Base-by-base conservation (phyloP, 2,888 invertebrate genomes). In the Elysia crispata region DNA sequence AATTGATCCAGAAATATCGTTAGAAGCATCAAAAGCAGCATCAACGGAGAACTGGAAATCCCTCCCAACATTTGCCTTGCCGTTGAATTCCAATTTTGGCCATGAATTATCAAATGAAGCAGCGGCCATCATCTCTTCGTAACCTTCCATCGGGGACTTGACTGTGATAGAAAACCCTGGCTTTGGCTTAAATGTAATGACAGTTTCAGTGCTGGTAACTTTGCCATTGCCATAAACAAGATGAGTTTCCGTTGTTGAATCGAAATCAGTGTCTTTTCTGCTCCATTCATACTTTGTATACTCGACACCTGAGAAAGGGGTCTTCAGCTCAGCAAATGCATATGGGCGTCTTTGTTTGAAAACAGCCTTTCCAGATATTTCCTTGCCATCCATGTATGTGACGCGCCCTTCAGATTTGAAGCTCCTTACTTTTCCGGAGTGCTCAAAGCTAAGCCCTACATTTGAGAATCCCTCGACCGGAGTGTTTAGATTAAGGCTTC, bases 321-420 rank as follows among this genome's bases (percentile, higher is more conserved):
- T 75, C 18, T 20, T 25, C 15, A 75, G 25, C 23, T 75, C 75
- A 28, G 30, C 31, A n/a, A 60, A 28, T n/a, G 30, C 8, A 8
- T 60, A 8, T 28, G n/a, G 15, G 23, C 54, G 25, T 60, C 75
- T 25, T 11, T 60, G 57, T 31, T 33, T 31, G 69, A 33, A 69
- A 6, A n/a, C 62, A 18, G 31, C 18, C 13, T 75, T 76, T 1
- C 78, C 81, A 20, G 81, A 81, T 8, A 81, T 15, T 11, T 70
- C 75, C 49, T 72, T 50, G 1, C 64, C 64, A 30, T 80, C 80
- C 80, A 76, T 80, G 72, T 70, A 80, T 15, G 70, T 80, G 75
- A 80, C 31, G 1, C 33, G 25, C 8, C 80, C 80, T 31, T 72
- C 70, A 23, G 31, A 49, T 28, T 80, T 70, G 62, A 80, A 76